phyloP scores from a whole-genome alignment of 2,797 vertebrate genomes.

The Acropternis orthonyx region DNA sequence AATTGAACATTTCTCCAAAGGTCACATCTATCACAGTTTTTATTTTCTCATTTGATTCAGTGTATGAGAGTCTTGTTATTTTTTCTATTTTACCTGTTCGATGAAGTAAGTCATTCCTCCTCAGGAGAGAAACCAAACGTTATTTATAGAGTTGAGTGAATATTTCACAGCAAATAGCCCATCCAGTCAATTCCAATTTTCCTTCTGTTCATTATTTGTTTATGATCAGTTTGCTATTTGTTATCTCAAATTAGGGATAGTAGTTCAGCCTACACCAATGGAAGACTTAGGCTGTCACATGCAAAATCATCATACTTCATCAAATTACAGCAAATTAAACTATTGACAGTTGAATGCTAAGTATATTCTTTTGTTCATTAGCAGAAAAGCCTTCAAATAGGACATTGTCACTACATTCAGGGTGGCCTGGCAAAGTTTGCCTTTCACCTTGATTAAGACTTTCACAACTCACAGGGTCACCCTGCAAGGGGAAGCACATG shows the following conservation, averaged over 20 bases:
- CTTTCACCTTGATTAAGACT: neutral
- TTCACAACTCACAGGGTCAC: neutral
- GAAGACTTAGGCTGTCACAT: neutral
- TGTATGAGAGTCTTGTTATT: constrained; percentile 33
- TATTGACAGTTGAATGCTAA: neutral
- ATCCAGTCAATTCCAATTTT: constrained; percentile 26
- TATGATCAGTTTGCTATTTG: constrained; percentile 40
- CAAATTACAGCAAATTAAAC: constrained; percentile 3
- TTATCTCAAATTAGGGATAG: constrained; percentile 12
- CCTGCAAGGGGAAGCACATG: neutral
- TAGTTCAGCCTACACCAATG: neutral
- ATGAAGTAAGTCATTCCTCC: constrained; percentile 24
- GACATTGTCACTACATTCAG: neutral
- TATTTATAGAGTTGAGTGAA: constrained; percentile 33
- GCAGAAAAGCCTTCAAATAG: neutral
- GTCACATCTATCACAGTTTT: constrained; percentile 67
- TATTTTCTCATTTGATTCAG: constrained; percentile 66
- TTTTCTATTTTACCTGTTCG: constrained; percentile 30
- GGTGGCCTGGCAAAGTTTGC: neutral
- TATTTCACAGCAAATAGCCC: constrained; percentile 37
- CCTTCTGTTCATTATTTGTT: constrained; percentile 28
- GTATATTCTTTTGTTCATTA: neutral
- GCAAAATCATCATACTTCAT: neutral
- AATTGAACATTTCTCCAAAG: constrained; percentile 67
- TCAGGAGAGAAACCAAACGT: constrained; percentile 10